A percentile compares a stretch with the other conserved stretches of the same genome.
Conservation (phyloP, 2,797 vertebrate genomes). For the Silurus lanzhouensis region DNA sequence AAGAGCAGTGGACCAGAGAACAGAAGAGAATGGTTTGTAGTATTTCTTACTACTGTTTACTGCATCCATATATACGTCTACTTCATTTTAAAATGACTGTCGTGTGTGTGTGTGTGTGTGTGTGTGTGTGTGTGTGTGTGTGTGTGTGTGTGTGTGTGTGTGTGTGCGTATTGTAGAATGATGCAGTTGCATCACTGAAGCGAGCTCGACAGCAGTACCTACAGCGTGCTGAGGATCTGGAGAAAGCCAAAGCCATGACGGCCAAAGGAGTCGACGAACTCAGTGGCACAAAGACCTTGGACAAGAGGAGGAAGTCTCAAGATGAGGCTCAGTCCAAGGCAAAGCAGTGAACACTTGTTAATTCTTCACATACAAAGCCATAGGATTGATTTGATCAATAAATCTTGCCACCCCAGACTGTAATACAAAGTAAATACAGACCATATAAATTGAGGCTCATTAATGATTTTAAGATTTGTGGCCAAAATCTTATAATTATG, state of each 20-base stretch:
- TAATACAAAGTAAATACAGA: neutral
- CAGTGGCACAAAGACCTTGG: conserved; percentile 81
- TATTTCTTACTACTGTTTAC: neutral
- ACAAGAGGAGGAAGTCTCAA: conserved; percentile 84
- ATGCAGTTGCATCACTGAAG: conserved; percentile 77
- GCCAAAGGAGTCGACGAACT: conserved; percentile 78
- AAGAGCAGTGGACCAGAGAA: conserved; percentile 88
- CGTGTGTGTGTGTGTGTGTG: conserved; percentile 1
- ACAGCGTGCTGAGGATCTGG: conserved; percentile 87
- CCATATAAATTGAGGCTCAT: neutral
- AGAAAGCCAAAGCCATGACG: conserved; percentile 77
- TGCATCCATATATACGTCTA: neutral
- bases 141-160: conserved; percentile 8
- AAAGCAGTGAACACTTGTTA: neutral
- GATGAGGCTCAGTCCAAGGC: conserved; percentile 89
- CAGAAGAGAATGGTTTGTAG: conserved; percentile 86
- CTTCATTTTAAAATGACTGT: neutral
- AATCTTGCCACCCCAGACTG: neutral
- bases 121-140: neutral
- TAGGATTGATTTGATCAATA: neutral
- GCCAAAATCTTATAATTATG: neutral
- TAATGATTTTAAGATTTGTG: no score
- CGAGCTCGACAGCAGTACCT: conserved; percentile 84
- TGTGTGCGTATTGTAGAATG: conserved; percentile 71
- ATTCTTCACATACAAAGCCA: neutral